Evolutionary conservation across 1,140 invertebrate species (phyloP).

Genomic region (Lucilia cuprina): DNA sequence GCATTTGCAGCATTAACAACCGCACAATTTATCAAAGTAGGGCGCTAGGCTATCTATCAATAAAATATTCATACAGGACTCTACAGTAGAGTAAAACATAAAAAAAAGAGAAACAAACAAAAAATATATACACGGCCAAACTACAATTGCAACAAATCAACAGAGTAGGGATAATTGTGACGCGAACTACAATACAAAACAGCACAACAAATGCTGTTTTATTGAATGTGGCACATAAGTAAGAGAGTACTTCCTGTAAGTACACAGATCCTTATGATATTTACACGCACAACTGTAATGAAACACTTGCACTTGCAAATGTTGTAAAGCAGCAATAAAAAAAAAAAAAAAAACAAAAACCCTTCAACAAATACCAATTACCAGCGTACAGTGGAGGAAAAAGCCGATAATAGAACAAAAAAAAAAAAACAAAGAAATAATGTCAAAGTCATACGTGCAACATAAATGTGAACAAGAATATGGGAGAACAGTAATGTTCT

Average conservation of each 20-base stretch:
- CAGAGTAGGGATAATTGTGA: background rate
- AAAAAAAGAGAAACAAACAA: background rate
- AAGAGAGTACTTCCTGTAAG: background rate
- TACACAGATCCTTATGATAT: background rate
- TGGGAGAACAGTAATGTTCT: background rate
- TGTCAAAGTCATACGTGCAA: conserved; percentile 1
- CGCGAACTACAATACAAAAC: background rate
- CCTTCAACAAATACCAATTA: background rate
- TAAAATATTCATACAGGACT: background rate
- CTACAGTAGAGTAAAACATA: background rate
- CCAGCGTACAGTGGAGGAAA: background rate
- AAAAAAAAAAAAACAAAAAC: background rate
- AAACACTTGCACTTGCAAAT: background rate
- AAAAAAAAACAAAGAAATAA: background rate
- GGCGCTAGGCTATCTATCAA: conserved; percentile 1
- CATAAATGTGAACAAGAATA: background rate
- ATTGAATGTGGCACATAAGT: background rate
- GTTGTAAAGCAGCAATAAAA: background rate
- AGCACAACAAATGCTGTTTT: background rate
- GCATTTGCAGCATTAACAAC: background rate
- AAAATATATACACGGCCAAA: background rate
- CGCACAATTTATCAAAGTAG: background rate
- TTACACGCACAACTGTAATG: background rate
- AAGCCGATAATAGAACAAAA: background rate
- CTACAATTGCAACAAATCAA: background rate